Evolutionary conservation across 2,797 vertebrate genomes (phyloP), one percentile per base, ranked within the genome.

Genomic region (Paramormyrops hopkinsi): DNA sequence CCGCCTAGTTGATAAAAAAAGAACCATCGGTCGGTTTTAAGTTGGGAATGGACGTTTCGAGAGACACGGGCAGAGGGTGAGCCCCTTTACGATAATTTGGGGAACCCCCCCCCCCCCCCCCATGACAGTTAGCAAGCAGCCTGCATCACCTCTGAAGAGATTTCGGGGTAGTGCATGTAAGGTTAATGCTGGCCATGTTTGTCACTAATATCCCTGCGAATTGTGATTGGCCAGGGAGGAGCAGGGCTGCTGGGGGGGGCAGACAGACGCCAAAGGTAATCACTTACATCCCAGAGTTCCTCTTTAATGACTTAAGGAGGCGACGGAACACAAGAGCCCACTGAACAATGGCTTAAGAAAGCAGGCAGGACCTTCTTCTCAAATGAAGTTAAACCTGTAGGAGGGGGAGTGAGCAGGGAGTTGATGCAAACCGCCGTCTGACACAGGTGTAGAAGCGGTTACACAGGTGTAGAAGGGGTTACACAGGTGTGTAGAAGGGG

Each of bases 131-230:
- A 69, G 25, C 62, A 33, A n/a, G 17, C 56, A 59, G 11, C 12
- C 25, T 12, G 8, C 9, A 29, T 25, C n/a, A 25, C 8, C 59
- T 25, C 59, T 62, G 54, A 59, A 59, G 54, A 59, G 12, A 90
- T 90, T 65, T 89, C 33, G 88, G 88, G 79, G 51, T 89, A 82
- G 41, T 25, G 86, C 51, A 56, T 69, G 73, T 89, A 88, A 73
- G 33, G 76, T 89, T 89, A 90, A 76, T 84, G 88, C 79, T 91
- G 91, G 93, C 90, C 89, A 90, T 91, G 88, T 92, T 82, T 2
- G 51, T 33, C n/a, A 54, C 92, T 92, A 94, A 89, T 93, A 89
- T 91, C 90, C 90, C 33, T 65, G 90, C 56, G 89, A 91, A 89
- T 88, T 89, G 90, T 89, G 88, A 93, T 91, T 90, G 91, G 90